Conservation (phyloP, 2,888 invertebrate genomes). For the Drosophila picticornis region DNA sequence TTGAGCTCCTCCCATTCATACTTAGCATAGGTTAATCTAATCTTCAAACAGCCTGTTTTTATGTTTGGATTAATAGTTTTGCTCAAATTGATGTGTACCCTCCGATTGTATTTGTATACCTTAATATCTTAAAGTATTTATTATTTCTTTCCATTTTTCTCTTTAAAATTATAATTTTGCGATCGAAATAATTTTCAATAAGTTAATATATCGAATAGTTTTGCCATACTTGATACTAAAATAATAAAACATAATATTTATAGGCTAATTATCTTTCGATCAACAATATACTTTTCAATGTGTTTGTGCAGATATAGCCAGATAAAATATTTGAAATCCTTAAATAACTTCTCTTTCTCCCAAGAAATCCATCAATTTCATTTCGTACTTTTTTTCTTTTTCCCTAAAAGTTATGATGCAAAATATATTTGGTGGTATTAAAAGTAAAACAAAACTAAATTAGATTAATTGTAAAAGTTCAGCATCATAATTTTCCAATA, state of each 20-base stretch:
- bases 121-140: background rate
- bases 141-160: fast-evolving
- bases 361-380: background rate
- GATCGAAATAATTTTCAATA: no score
- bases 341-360: no score
- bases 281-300: background rate
- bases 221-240: background rate
- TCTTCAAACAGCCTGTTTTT: slow-evolving; percentile 4
- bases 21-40: slow-evolving; percentile 25
- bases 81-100: background rate
- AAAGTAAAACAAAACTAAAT: background rate
- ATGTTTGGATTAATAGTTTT: background rate
- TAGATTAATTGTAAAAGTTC: background rate
- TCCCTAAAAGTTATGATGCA: background rate
- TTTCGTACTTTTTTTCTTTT: background rate
- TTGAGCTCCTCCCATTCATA: slow-evolving; percentile 26
- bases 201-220: background rate
- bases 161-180: background rate
- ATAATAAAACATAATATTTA: background rate
- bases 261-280: background rate
- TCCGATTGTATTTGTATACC: background rate
- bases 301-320: background rate
- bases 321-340: background rate
- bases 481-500: background rate
- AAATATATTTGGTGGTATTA: background rate